These are phyloP conservation scores for Chrysotoxum bicinctum DNA, from an alignment of 2,888 invertebrate species.

Conservation along the genomic window DNA sequence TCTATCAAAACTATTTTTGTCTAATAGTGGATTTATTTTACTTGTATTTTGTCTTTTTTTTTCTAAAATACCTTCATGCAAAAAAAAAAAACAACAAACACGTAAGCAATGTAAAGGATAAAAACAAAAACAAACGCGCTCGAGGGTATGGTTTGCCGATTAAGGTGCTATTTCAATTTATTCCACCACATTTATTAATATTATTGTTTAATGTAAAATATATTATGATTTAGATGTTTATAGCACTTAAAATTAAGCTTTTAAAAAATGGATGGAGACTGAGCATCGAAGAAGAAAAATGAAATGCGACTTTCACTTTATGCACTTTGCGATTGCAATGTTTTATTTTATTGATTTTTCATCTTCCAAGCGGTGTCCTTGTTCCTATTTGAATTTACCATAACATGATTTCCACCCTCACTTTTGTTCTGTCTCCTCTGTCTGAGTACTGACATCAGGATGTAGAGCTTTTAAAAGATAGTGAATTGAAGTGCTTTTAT, in stretches of 20 bases:
- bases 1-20: not conserved
- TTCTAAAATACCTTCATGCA: not conserved
- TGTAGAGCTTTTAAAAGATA: constrained; percentile 25
- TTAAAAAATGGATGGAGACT: not conserved
- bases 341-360: constrained; percentile 79
- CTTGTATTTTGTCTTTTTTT: not conserved
- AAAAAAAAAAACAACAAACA: not conserved
- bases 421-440: constrained; percentile 20
- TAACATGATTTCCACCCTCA: constrained; percentile 47
- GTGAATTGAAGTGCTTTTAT: not conserved
- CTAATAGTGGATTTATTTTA: not conserved
- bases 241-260: not conserved
- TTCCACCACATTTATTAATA: not conserved
- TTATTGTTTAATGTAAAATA: not conserved
- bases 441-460: not conserved
- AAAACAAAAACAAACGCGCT: constrained; percentile 16
- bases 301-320: constrained; percentile 43
- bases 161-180: not conserved
- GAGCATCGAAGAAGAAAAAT: constrained; percentile 1
- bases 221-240: not conserved
- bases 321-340: constrained; percentile 52
- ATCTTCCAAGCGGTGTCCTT: constrained; percentile 79
- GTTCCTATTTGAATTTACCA: constrained; percentile 76
- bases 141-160: not conserved
- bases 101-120: not conserved